Conservation (phyloP, 2,888 invertebrate species). For the Heliconius cydno region DNA sequence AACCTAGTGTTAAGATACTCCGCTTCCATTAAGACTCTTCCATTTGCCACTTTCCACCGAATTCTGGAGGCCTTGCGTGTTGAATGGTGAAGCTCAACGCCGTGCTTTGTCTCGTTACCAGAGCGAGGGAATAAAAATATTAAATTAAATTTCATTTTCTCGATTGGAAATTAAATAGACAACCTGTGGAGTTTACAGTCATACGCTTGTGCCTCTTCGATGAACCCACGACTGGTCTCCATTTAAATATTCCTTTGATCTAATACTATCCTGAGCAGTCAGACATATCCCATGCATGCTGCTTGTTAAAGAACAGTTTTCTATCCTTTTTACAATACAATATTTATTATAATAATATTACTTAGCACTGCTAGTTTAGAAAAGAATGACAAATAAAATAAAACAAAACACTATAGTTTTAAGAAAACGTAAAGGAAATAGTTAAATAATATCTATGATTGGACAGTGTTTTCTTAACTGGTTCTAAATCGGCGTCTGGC, state of each 20-base stretch:
- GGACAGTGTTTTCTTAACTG: conserved; percentile 57
- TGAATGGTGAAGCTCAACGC: no score
- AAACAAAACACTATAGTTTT: not conserved
- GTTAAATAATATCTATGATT: conserved; percentile 43
- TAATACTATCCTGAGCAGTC: not conserved
- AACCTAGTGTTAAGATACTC: no score
- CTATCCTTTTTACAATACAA: not conserved
- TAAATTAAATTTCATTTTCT: no score
- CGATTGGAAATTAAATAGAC: no score
- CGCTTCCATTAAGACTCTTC: no score
- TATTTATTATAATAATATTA: not conserved
- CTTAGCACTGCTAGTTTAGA: not conserved
- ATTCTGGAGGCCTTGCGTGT: no score
- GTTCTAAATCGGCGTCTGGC: conserved; percentile 58
- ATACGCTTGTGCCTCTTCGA: no score
- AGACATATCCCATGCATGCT: not conserved
- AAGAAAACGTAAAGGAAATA: not conserved
- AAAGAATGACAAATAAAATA: not conserved
- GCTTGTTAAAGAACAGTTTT: not conserved
- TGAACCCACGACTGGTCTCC: no score
- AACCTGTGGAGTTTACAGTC: no score
- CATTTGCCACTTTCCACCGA: no score
- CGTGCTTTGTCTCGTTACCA: no score
- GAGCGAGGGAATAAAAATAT: no score
- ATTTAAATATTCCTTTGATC: conserved; percentile 2